Base-by-base conservation (phyloP, 1,140 invertebrate genomes). In the Drosophila lini region DNA sequence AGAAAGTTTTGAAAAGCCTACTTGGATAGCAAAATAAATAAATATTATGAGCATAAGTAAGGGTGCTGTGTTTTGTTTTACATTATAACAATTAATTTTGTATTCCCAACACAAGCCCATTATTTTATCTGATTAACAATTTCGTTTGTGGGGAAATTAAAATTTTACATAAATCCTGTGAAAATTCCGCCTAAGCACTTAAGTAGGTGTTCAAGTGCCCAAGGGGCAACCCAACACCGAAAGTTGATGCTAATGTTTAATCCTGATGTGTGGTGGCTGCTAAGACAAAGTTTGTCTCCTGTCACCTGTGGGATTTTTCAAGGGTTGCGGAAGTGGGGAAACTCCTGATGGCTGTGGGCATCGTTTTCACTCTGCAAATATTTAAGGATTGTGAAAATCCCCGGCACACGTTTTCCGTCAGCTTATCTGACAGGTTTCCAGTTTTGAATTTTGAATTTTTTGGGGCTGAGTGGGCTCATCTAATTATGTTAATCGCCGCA, bases 401-500 rank as follows among this genome's bases (percentile, higher is more conserved):
- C 41, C 47, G 45, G 0, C 64, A 56, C 64, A 56, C 38, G 38
- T 31, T 71, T 45, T 34, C 44, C 13, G 5, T 22, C 28, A 52
- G 58, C 45, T 70, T 67, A 79, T 60, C 52, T 56, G 64, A 52
- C 69, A 79, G 57, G 70, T 56, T 74, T 41, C 38, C 64, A 56
- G 64, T 45, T 56, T 48, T 61, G 9, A n/a, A 47, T 25, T 47
- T 28, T 36, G 45, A 52, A 65, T 78, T 68, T 76, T 59, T 1
- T n/a, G 10, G n/a, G n/a, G 28, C 9, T 50, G 41, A 40, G 64
- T 31, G 5, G 34, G 77, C 44, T 73, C 57, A 80, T 73, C 81
- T 80, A 80, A 77, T 84, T 76, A 80, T 60, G 71, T 52, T 80
- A 84, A 84, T 77, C 65, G 65, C 28, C 28, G 57, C 77, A 73